These are phyloP conservation scores for Eutrigla gurnardus DNA, from an alignment of 2,797 vertebrate genomes.

Conservation along the genomic window DNA sequence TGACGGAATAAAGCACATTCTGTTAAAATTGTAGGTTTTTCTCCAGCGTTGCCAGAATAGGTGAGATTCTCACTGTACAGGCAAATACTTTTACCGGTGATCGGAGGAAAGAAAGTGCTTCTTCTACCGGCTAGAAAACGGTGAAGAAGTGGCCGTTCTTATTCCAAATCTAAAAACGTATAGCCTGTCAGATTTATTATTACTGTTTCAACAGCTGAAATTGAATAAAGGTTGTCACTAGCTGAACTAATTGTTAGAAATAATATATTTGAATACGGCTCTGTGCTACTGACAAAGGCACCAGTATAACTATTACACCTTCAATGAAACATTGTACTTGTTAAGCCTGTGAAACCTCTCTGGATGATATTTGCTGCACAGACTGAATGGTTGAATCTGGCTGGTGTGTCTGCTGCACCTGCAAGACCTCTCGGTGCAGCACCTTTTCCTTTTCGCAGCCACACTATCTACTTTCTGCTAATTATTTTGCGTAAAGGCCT, in stretches of 20 bases:
- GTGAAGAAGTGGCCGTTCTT: not conserved
- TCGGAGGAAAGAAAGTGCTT: conserved; percentile 1
- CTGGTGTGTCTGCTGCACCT: conserved; percentile 50
- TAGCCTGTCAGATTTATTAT: not conserved
- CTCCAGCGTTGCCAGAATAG: conserved; percentile 11
- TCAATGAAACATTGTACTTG: conserved; percentile 18
- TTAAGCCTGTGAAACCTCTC: conserved; percentile 31
- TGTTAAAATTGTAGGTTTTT: conserved; percentile 29
- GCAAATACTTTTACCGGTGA: conserved; percentile 9
- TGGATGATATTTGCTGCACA: conserved; percentile 21
- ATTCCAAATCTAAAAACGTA: not conserved
- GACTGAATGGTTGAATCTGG: conserved; percentile 40
- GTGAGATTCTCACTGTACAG: conserved; percentile 1
- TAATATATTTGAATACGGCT: conserved; percentile 16
- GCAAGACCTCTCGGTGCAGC: conserved; percentile 21
- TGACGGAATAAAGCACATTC: conserved; percentile 34
- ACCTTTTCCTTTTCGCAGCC: conserved; percentile 13
- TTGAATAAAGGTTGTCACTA: conserved; percentile 13
- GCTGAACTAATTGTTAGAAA: conserved; percentile 17
- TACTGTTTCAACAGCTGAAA: conserved; percentile 11
- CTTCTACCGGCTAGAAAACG: not conserved
- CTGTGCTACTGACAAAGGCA: not conserved
- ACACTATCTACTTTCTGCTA: conserved; percentile 41
- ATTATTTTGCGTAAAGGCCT: conserved; percentile 47
- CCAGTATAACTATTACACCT: conserved; percentile 9